These are phyloP conservation scores for Pristionchus fissidentatus DNA, from an alignment of 2,888 invertebrate species.

Conservation along the genomic window DNA sequence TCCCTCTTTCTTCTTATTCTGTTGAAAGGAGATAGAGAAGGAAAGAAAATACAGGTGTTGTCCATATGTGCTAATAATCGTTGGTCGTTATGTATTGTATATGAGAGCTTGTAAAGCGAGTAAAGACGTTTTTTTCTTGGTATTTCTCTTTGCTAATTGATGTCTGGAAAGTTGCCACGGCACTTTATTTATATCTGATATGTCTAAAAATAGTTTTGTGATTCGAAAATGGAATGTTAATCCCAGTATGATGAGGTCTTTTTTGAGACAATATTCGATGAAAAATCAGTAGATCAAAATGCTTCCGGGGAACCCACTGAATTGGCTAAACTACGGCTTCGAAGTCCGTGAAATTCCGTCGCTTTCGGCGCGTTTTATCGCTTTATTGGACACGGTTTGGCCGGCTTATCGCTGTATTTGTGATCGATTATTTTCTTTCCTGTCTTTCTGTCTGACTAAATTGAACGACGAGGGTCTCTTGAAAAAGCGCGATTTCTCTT, in stretches of 20 bases:
- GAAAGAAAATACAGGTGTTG: conserved; percentile 21
- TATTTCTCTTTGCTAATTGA: neutral
- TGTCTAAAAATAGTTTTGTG: too few species aligned
- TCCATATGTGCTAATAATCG: neutral
- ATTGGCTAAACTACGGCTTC: neutral
- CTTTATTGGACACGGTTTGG: too few species aligned
- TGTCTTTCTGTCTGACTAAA: neutral
- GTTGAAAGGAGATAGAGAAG: neutral
- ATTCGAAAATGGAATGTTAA: too few species aligned
- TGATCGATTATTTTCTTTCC: too few species aligned
- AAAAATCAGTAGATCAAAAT: neutral
- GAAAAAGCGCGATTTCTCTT: too few species aligned
- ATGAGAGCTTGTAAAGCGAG: neutral
- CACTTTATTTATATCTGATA: conserved; percentile 7
- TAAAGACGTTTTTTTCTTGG: neutral
- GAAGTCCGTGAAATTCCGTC: too few species aligned
- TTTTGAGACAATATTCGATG: neutral
- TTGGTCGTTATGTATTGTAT: too few species aligned
- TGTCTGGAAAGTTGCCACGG: conserved; percentile 1
- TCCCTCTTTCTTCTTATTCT: too few species aligned
- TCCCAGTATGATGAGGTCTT: neutral
- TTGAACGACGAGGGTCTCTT: too few species aligned
- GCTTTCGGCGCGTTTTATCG: neutral
- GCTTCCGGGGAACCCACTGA: too few species aligned
- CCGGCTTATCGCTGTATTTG: too few species aligned